phyloP scores from a whole-genome alignment of 2,113 vertebrate genomes.

The Stictonetta naevosa region DNA sequence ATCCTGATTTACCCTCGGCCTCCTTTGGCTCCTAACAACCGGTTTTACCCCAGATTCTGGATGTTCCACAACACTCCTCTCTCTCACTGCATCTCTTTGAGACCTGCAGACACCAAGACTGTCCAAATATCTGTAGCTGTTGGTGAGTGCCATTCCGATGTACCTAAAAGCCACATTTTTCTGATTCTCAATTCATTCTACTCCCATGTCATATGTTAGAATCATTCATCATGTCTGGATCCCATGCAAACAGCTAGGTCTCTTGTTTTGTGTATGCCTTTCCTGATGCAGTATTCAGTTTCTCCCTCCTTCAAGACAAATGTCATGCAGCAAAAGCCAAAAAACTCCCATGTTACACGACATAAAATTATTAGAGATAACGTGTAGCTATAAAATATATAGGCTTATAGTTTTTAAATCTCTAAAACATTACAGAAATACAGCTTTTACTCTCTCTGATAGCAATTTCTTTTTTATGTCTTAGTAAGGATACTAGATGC shows the following conservation, averaged over 20 bases:
- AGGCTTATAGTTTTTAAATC: neutral
- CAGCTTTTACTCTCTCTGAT: neutral
- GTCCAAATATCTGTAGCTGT: neutral
- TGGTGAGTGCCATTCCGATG: neutral
- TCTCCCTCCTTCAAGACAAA: neutral
- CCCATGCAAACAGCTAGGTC: neutral
- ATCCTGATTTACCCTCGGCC: neutral
- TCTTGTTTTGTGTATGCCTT: neutral
- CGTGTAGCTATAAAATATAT: neutral
- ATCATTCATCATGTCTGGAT: neutral
- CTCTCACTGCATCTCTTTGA: neutral
- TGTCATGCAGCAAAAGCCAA: neutral
- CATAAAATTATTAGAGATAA: neutral
- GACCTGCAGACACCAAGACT: neutral
- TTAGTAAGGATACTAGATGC: neutral
- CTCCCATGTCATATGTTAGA: neutral
- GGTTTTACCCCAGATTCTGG: neutral
- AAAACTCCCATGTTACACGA: neutral
- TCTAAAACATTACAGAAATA: neutral
- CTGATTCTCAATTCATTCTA: neutral
- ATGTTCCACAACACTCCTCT: neutral
- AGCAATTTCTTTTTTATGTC: neutral
- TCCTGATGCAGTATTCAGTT: neutral
- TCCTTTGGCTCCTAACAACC: neutral
- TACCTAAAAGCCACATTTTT: neutral